Evolutionary conservation across 2,113 vertebrate genomes (phyloP), one percentile per base, ranked within the genome.

Genomic region (Myocastor coypus): DNA sequence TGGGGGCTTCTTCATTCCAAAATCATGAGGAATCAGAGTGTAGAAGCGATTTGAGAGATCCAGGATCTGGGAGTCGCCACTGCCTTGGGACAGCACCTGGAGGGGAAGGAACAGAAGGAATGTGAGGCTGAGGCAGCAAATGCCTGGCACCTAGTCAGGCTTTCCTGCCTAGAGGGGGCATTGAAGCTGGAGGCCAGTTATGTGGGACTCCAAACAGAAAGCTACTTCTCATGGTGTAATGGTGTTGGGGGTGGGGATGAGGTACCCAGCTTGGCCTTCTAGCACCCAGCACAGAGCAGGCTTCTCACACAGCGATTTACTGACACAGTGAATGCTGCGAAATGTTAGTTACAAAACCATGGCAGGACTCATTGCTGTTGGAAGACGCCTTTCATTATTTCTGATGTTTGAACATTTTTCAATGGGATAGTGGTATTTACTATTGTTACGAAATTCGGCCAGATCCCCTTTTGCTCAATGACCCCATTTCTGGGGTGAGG

Each of bases 11-110:
- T 99, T 99, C 99, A 99, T 99, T 52, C 99, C 99, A 3, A 99
- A 99, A 98, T 99, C 99, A 10, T 99, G 99, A 81, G 99, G 99
- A 87, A 99, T 99, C 83, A 99, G 98, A 0, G 99, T 99, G 97
- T 99, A 99, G 98, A 99, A 99, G 78, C 99, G 99, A 96, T 99
- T 99, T 83, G 99, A 99, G 57, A 99, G 99, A 95, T 99, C 99
- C 98, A 99, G 98, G 71, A 99, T 99, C 96, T 99, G 99, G 1
- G 99, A 97, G 92, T 99, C 99, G 0, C 98, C 98, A 78, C 98
- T 97, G 83, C 89, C 96, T 50, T 99, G 99, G 50, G 99, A 99
- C 86, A 99, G 98, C 5, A 99, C 99, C 99, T 99, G 71, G 0
- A 92, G 0, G 73, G 83, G 46, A 92, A 30, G 64, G 64, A 59